Conservation (phyloP, 1,140 invertebrate species). For the Liolophura sinensis region DNA sequence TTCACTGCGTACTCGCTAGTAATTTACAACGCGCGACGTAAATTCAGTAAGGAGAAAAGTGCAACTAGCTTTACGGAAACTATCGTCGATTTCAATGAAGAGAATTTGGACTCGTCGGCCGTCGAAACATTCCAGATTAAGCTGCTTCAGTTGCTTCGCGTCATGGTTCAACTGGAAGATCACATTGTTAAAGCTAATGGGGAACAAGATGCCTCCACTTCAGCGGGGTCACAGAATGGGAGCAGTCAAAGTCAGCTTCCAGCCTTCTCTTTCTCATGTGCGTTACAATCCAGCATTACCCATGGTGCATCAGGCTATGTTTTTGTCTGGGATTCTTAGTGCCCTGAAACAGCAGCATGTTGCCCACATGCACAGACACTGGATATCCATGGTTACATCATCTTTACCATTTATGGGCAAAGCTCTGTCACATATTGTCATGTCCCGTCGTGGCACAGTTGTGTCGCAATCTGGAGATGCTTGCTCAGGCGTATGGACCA, state of each 20-base stretch:
- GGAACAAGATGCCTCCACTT: slow-evolving; percentile 14
- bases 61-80: slow-evolving; percentile 76
- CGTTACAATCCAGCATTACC: slow-evolving; percentile 38
- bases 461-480: slow-evolving; percentile 79
- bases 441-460: slow-evolving; percentile 80
- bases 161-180: slow-evolving; percentile 79
- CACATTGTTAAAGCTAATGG: slow-evolving; percentile 58
- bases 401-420: slow-evolving; percentile 75
- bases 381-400: slow-evolving; percentile 78
- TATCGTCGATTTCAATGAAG: slow-evolving; percentile 81
- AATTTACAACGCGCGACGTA: slow-evolving; percentile 68
- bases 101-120: slow-evolving; percentile 64
- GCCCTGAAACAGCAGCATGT: slow-evolving; percentile 68
- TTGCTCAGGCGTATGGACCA: slow-evolving; percentile 48
- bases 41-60: slow-evolving; percentile 16
- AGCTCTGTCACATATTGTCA: slow-evolving; percentile 75
- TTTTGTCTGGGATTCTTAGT: slow-evolving; percentile 78
- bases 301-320: slow-evolving; percentile 74
- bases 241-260: slow-evolving; percentile 40
- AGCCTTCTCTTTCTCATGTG: slow-evolving; percentile 20
- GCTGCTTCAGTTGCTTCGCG: slow-evolving; percentile 73
- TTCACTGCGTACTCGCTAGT: slow-evolving; percentile 81
- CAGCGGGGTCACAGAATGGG: slow-evolving; percentile 25
- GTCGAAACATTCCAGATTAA: slow-evolving; percentile 79
- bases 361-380: slow-evolving; percentile 72